phyloP scores from a whole-genome alignment of 1,140 invertebrate genomes.

The Temnothorax longispinosus region DNA sequence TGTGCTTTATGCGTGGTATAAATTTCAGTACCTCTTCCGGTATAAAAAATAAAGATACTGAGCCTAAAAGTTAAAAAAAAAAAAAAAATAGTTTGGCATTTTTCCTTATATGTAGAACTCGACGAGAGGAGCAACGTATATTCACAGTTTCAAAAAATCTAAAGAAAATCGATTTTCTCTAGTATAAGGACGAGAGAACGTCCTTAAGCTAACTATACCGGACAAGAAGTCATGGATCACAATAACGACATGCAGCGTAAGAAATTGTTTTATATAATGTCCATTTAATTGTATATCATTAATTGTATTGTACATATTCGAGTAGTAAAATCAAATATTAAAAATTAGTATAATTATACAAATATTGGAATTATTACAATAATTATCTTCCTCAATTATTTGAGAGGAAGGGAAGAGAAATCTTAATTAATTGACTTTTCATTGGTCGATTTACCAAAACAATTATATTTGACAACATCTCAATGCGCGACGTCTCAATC shows the following conservation, averaged over 20 bases:
- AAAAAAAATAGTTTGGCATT: too few relatives aligned
- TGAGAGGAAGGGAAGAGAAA: background rate
- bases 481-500: background rate
- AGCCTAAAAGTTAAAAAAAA: too few relatives aligned
- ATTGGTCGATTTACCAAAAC: background rate
- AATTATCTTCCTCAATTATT: background rate
- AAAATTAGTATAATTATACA: background rate
- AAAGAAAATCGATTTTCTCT: too few relatives aligned
- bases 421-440: background rate
- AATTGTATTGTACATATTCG: too few relatives aligned
- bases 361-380: background rate
- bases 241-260: constrained; percentile 18
- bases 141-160: too few relatives aligned
- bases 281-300: background rate
- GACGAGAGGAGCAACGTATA: too few relatives aligned
- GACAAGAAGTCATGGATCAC: constrained; percentile 16
- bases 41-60: too few relatives aligned
- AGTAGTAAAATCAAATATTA: background rate
- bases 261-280: background rate
- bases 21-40: too few relatives aligned
- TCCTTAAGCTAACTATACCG: background rate
- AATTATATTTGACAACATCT: background rate
- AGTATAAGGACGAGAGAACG: too few relatives aligned
- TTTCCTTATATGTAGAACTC: too few relatives aligned
- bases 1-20: too few relatives aligned